phyloP scores from a whole-genome alignment of 1,140 invertebrate genomes.

The Drosophila kepulauana region DNA sequence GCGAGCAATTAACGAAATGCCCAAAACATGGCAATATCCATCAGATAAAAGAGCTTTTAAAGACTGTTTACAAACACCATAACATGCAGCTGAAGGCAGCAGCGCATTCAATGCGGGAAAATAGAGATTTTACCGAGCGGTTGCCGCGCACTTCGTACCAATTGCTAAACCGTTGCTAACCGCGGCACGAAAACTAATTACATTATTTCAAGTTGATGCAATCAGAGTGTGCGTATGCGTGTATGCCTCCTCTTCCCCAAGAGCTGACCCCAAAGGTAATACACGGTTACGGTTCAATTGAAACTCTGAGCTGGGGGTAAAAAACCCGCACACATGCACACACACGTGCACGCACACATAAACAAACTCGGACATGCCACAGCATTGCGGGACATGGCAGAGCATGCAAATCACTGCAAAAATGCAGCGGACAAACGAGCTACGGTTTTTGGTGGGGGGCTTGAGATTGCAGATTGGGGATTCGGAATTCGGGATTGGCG shows the following conservation, averaged over 20 bases:
- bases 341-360: no score
- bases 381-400: conserved; percentile 59
- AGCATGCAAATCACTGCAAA: conserved; percentile 77
- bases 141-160: conserved; percentile 34
- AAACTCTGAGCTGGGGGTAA: conserved; percentile 45
- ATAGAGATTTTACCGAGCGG: conserved; percentile 10
- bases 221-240: conserved; percentile 71
- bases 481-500: conserved; percentile 15
- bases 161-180: conserved; percentile 50
- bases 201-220: conserved; percentile 82
- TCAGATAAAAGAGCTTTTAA: conserved; percentile 22
- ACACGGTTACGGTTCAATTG: conserved; percentile 77
- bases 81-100: neutral
- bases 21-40: neutral
- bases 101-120: conserved; percentile 2
- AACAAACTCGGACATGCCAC: neutral
- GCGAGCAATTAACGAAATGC: conserved; percentile 24
- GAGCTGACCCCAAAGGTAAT: conserved; percentile 59
- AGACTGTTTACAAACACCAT: conserved; percentile 31
- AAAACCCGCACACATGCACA: conserved; percentile 1
- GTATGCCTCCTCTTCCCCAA: neutral
- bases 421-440: conserved; percentile 43
- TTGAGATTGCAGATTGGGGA: conserved; percentile 28
- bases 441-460: conserved; percentile 29
- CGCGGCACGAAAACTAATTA: conserved; percentile 78